Evolutionary conservation across 2,888 invertebrate species (phyloP), one percentile per base, ranked within the genome.

Genomic region (Leptothorax acervorum): DNA sequence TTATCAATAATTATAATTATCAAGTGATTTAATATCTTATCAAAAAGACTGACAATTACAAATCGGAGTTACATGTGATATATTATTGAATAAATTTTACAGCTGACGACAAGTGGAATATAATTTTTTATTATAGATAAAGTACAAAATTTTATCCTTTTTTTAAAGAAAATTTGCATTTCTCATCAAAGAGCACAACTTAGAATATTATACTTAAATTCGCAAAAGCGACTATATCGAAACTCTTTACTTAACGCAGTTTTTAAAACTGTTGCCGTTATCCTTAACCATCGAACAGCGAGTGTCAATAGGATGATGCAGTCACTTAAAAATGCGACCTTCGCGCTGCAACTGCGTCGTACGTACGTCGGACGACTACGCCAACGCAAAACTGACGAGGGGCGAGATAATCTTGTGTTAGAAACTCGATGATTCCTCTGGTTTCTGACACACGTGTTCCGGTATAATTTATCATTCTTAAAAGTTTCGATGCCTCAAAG

Each of bases 291-390:
- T 83, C 82, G 86, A 87, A 76, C 65, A 78, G 68, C 74, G 84
- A 90, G 87, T 89, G 88, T 90, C 90, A 90, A 91, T 90, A 87
- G 87, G 87, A 91, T 91, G 92, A 92, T 89, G 91, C 88, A 88
- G 89, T 66, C 87, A 85, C 85, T 89, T 84, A 92, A 92, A 91
- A 92, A 92, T 91, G 90, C 87, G 89, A 89, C 91, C 92, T 91
- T 92, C 90, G 85, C 86, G 85, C 73, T 85, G 87, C 75, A 84
- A 89, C 87, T 86, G 86, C 88, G 88, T 84, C 88, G 87, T 75
- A 73, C 66, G 71, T 82, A 70, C 63, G 63, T 79, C 70, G 82
- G 31, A 45, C 60, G 35, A 35, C 82, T 62, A 71, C 82, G 76
- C 57, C 79, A 71, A 60, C 65, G 62, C 62, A n/a, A 48, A 12